Evolutionary conservation across 2,797 vertebrate genomes (phyloP), one percentile per base, ranked within the genome.

Genomic region (Danio kyathit): DNA sequence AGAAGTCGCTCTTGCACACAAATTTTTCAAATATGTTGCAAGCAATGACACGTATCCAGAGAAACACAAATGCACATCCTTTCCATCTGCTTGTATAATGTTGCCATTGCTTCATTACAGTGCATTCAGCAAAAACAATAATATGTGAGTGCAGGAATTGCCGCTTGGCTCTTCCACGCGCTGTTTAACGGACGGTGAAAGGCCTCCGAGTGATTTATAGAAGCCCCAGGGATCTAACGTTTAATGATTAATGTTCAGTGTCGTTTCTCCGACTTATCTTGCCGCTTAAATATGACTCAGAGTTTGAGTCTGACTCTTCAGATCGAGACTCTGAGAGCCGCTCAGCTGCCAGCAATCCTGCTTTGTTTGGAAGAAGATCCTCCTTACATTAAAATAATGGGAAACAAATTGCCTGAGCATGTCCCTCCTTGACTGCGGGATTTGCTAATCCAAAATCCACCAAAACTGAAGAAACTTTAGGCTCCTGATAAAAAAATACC

Each of bases 391-490:
- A 88, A 76, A 84, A 83, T 91, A 92, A 93, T 92, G 83, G 88
- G 84, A 90, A 93, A 91, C 89, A 89, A 93, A 92, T 92, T 91
- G 89, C 74, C 86, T 59, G 21, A 87, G 87, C 89, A 89, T 82
- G 86, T 82, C 86, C 76, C 85, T 83, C 48, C 69, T 70, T 74
- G 85, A 89, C 79, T 69, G 44, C 83, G 85, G 86, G 85, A 91
- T 87, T 88, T 84, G 83, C 84, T 82, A 64, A 43, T 89, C 85
- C 84, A 29, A 88, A 87, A 88, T 86, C 83, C 76, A 86, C 77
- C 40, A 81, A 66, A 80, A 80, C 52, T 56, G 65, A 77, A 79
- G 69, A 70, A 63, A 72, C 61, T 21, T 10, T 12, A 67, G 52
- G 63, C 63, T 65, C 64, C 65, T n/a, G n/a, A n/a, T n/a, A n/a